Base-by-base conservation (phyloP, 64 coral and sea anemone species). In the Stichodactyla helianthus region DNA sequence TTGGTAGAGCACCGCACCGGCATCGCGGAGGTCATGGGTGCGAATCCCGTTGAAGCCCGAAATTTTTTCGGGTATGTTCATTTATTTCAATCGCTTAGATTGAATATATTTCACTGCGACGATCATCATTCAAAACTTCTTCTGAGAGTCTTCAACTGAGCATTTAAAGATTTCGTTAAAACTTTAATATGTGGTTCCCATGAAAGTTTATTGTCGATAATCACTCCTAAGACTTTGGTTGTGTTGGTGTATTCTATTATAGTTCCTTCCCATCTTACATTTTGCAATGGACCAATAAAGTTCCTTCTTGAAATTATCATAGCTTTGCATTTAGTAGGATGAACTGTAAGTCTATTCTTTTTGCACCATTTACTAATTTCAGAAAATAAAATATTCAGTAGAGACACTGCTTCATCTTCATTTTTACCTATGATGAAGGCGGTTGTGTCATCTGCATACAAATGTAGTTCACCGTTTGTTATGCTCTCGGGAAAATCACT, bases 381-480 rank as follows among this genome's bases (percentile, higher is more conserved):
- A 84, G 82, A 15, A 17, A 55, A 59, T 8, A 84, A 25, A 59
- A 59, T 22, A 60, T 84, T 84, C 13, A 84, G 54, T 84, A 84
- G 54, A 23, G 55, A 59, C 55, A 58, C 23, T 59, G 44, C 56
- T 26, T 57, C 18, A 22, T 84, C 82, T 18, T 26, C 28, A 18
- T 55, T 84, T 59, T 59, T 35, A 35, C 54, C 82, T 27, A 84
- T 84, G 18, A 59, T 31, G 54, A 82, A 87, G 8, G 86, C 23
- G 53, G 83, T 93, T 53, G 78, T 93, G 64, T 89, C 88, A 70
- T 87, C 88, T 50, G 92, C 79, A 27, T 89, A 93, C 15, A 91
- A 81, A 56, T 82, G 62, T 19, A 65, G 62, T 0, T 65, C 62
- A 18, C 62, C 62, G 4, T 65, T 65, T 65, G 62, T 65, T 65